Conservation (phyloP, 2,113 vertebrate genomes). For the Leptobrachium ailaonicum region DNA sequence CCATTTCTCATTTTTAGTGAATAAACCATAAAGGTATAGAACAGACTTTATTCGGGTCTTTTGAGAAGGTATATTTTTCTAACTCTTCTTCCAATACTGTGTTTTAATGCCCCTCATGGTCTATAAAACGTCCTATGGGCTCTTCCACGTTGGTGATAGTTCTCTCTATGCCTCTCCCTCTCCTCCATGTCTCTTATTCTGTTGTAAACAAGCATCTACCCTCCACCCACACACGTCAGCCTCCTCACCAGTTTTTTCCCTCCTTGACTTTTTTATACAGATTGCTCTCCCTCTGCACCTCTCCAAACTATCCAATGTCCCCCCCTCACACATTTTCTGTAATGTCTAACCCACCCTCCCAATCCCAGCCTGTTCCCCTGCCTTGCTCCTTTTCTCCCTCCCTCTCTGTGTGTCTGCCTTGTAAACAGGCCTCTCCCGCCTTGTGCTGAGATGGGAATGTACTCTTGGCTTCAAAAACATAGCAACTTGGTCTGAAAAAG, state of each 20-base stretch:
- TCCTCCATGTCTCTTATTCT: too few species aligned
- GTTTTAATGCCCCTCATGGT: too few species aligned
- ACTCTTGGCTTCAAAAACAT: constrained; percentile 20
- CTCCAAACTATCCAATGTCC: background rate
- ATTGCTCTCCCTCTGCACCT: background rate
- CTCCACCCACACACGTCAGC: too few species aligned
- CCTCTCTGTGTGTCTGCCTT: background rate
- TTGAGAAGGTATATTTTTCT: too few species aligned
- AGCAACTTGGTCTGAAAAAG: constrained; percentile 27
- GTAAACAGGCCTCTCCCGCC: constrained; percentile 45
- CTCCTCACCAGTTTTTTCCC: background rate
- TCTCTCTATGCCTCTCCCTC: too few species aligned
- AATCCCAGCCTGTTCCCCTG: constrained; percentile 9
- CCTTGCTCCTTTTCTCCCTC: background rate
- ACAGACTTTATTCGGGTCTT: too few species aligned
- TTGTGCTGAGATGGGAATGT: constrained; percentile 42
- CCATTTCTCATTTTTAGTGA: too few species aligned
- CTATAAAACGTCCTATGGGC: too few species aligned
- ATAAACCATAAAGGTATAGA: too few species aligned
- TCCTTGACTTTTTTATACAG: background rate
- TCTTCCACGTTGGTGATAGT: too few species aligned
- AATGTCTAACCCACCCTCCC: constrained; percentile 2
- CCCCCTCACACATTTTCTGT: background rate
- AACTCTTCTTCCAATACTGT: too few species aligned
- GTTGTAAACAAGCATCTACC: too few species aligned